A percentile compares a stretch with the other conserved stretches of the same genome.
Evolutionary conservation across 2,797 vertebrate genomes (phyloP).

Genomic region (Microctenopoma steveboyesi): DNA sequence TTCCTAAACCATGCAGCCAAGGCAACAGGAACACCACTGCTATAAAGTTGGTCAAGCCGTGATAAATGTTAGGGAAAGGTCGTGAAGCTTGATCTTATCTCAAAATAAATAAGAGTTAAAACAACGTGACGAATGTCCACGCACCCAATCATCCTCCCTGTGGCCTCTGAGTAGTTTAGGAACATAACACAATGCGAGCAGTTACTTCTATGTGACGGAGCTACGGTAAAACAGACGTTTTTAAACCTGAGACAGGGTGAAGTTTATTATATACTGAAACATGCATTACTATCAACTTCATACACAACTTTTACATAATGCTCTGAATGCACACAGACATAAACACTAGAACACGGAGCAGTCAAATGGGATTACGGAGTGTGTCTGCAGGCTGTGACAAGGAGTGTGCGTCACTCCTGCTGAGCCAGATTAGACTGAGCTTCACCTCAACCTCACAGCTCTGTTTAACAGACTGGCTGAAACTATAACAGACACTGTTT

Average conservation of each 20-base stretch:
- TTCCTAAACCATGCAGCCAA: not conserved
- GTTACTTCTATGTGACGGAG: too few relatives aligned
- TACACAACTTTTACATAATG: constrained; percentile 23
- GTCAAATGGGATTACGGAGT: constrained; percentile 73
- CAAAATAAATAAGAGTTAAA: too few relatives aligned
- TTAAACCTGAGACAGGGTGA: not conserved
- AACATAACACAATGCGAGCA: too few relatives aligned
- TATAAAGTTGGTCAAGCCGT: not conserved
- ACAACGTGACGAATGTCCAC: too few relatives aligned
- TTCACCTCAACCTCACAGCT: constrained; percentile 53
- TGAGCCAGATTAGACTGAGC: constrained; percentile 82
- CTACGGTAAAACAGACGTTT: too few relatives aligned
- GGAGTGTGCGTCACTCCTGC: constrained; percentile 72
- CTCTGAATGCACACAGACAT: constrained; percentile 21
- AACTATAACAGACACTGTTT: constrained; percentile 24
- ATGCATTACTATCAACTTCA: constrained; percentile 20
- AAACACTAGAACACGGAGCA: constrained; percentile 18
- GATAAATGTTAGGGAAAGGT: too few relatives aligned
- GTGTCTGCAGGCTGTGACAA: constrained; percentile 61
- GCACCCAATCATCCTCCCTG: too few relatives aligned
- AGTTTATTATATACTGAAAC: constrained; percentile 6
- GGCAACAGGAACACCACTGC: not conserved
- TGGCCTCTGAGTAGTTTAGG: too few relatives aligned
- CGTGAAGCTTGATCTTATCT: too few relatives aligned
- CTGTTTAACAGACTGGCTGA: constrained; percentile 47